A percentile compares a stretch with the other conserved stretches of the same genome.
Conservation (phyloP, 2,888 invertebrate genomes). For the Acronicta psi region DNA sequence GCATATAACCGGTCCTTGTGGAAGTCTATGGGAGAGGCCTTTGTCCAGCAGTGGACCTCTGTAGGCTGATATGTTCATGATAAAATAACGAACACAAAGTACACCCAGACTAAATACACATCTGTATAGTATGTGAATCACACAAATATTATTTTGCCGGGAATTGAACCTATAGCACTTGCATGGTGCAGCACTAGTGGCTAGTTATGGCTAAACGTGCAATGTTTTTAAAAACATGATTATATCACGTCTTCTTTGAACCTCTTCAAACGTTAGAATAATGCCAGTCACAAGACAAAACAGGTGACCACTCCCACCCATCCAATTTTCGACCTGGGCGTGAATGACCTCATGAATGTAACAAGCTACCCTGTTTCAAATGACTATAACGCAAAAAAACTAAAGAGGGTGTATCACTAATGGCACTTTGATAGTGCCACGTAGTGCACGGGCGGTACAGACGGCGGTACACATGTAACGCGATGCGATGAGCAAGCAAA, state of each 20-base stretch:
- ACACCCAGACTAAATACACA: too few relatives aligned
- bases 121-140: too few relatives aligned
- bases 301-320: conserved; percentile 22
- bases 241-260: not conserved
- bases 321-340: conserved; percentile 36
- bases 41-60: too few relatives aligned
- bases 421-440: conserved; percentile 70
- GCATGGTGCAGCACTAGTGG: too few relatives aligned
- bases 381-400: conserved; percentile 59
- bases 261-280: not conserved
- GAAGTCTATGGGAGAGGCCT: too few relatives aligned
- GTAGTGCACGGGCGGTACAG: conserved; percentile 57
- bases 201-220: too few relatives aligned
- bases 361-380: conserved; percentile 61
- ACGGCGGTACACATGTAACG: conserved; percentile 64
- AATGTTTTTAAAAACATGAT: too few relatives aligned
- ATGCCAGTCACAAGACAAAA: conserved; percentile 1
- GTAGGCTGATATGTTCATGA: too few relatives aligned
- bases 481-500: conserved; percentile 63
- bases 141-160: too few relatives aligned
- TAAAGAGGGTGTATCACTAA: conserved; percentile 69
- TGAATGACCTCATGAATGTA: conserved; percentile 57
- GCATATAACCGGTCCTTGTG: too few relatives aligned
- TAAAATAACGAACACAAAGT: too few relatives aligned
- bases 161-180: too few relatives aligned